Percentiles rank a stretch among this genome's conserved stretches.
These are phyloP conservation scores for Asteroscopus sphinx DNA, from an alignment of 2,888 invertebrate species.

Conservation along the genomic window DNA sequence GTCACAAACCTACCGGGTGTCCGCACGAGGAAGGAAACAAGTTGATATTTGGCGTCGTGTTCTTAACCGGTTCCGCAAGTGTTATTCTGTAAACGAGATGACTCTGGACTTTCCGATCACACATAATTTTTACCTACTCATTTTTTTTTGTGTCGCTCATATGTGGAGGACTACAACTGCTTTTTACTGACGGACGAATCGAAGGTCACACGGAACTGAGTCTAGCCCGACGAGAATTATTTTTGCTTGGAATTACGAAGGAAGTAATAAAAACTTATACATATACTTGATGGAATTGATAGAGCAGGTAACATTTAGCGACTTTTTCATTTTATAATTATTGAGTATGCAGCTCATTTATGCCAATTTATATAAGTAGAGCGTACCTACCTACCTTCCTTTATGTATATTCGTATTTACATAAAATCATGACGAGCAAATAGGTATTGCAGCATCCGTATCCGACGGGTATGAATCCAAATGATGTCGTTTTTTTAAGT, in stretches of 20 bases:
- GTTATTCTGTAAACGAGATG: conserved; percentile 88
- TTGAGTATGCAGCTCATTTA: conserved; percentile 28
- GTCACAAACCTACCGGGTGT: conserved; percentile 55
- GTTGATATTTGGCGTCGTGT: conserved; percentile 84
- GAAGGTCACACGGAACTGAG: conserved; percentile 83
- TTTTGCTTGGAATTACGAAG: conserved; percentile 73
- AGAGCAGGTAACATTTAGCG: conserved; percentile 66
- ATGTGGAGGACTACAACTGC: conserved; percentile 73
- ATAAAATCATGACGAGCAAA: conserved; percentile 8
- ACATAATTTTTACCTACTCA: conserved; percentile 66
- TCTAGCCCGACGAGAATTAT: conserved; percentile 71
- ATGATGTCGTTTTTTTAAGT: neutral
- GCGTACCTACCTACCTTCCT: conserved; percentile 40
- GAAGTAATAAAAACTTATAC: conserved; percentile 80
- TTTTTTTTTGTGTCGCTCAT: conserved; percentile 61
- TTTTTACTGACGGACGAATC: conserved; percentile 78
- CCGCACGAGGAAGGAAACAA: conserved; percentile 86
- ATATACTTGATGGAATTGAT: conserved; percentile 65
- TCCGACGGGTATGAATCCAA: conserved; percentile 2
- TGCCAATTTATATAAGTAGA: conserved; percentile 35
- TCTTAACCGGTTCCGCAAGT: conserved; percentile 86
- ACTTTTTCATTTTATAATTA: conserved; percentile 37
- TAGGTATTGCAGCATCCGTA: conserved; percentile 24
- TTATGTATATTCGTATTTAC: conserved; percentile 19
- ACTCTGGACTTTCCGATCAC: conserved; percentile 87